A percentile compares a stretch with the other conserved stretches of the same genome.
Evolutionary conservation across 2,888 invertebrate species (phyloP).

Genomic region (Drosophila dives): DNA sequence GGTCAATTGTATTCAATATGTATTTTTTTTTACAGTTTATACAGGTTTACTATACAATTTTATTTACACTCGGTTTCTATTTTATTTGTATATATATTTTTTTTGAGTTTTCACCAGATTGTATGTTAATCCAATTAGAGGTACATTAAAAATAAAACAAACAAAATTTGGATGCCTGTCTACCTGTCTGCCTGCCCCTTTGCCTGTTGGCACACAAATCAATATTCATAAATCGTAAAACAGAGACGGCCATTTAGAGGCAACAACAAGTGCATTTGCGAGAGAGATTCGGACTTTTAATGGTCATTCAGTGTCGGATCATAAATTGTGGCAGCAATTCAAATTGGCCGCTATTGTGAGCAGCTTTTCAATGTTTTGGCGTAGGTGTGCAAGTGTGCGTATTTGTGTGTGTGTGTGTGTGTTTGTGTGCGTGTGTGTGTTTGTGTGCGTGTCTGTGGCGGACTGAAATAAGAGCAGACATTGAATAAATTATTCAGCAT

Average conservation of each 20-base stretch:
- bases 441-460: constrained; percentile 30
- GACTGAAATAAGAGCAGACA: constrained; percentile 77
- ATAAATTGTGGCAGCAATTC: constrained; percentile 71
- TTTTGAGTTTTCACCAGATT: neutral
- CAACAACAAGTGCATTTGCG: constrained; percentile 28
- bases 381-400: constrained; percentile 3
- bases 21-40: neutral
- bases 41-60: neutral
- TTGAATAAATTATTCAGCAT: constrained; percentile 78
- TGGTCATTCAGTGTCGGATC: constrained; percentile 74
- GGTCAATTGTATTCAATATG: neutral
- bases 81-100: neutral
- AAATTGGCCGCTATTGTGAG: constrained; percentile 56
- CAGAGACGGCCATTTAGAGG: constrained; percentile 34
- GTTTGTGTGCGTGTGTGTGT: constrained; percentile 15
- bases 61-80: neutral
- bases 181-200: neutral
- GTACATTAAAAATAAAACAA: constrained; percentile 49
- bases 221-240: constrained; percentile 80
- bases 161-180: constrained; percentile 30
- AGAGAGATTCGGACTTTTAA: constrained; percentile 64
- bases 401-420: constrained; percentile 14
- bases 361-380: constrained; percentile 2
- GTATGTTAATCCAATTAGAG: constrained; percentile 47
- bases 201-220: constrained; percentile 43